Conservation (phyloP, 1,140 invertebrate genomes). For the Ips nitidus region DNA sequence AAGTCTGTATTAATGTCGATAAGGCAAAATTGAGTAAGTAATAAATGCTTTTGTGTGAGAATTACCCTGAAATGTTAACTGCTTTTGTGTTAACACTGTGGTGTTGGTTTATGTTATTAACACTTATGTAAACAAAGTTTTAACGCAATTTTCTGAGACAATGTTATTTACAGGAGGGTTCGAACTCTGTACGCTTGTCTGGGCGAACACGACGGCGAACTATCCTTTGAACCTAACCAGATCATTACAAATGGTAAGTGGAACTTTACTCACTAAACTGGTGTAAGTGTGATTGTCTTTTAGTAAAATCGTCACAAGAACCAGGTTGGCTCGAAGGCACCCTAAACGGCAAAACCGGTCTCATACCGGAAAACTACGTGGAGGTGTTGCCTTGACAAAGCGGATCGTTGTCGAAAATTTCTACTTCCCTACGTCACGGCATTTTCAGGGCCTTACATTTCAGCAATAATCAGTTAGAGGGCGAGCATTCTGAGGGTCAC, state of each 20-base stretch:
- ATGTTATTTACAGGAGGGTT: conserved; percentile 63
- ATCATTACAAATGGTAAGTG: conserved; percentile 92
- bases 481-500: conserved; percentile 3
- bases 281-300: neutral
- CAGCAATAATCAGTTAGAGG: conserved; percentile 34
- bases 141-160: too few relatives aligned
- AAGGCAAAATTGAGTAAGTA: too few relatives aligned
- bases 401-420: conserved; percentile 47
- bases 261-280: neutral
- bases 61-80: too few relatives aligned
- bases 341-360: conserved; percentile 88
- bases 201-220: conserved; percentile 93
- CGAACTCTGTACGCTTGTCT: conserved; percentile 93
- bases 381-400: conserved; percentile 73
- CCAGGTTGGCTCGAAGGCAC: conserved; percentile 97
- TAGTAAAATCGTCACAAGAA: conserved; percentile 87
- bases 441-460: conserved; percentile 45
- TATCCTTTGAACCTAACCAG: conserved; percentile 98
- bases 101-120: too few relatives aligned
- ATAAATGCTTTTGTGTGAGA: too few relatives aligned
- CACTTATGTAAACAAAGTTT: too few relatives aligned
- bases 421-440: conserved; percentile 42
- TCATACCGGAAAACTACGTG: conserved; percentile 97
- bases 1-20: too few relatives aligned
- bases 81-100: too few relatives aligned